Percentiles rank a stretch among this genome's conserved stretches.
These are phyloP conservation scores for Microplitis demolitor DNA, from an alignment of 1,140 invertebrate species.

Conservation along the genomic window DNA sequence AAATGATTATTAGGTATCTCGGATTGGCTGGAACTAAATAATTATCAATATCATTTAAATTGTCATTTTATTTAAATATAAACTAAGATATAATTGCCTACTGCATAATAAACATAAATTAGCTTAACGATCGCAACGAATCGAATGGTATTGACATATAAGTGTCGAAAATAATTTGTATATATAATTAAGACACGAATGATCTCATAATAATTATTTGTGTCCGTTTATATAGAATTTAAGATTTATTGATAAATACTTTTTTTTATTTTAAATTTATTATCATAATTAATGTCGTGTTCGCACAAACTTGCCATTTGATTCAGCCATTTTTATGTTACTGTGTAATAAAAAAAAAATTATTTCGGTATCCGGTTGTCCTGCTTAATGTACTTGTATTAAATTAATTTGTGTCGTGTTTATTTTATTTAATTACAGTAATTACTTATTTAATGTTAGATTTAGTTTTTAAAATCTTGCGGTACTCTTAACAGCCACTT, in stretches of 20 bases:
- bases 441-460: background rate
- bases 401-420: background rate
- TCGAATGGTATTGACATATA: conserved; percentile 8
- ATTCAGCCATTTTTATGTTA: conserved; percentile 24
- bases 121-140: conserved; percentile 21
- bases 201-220: conserved; percentile 36
- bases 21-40: too few relatives aligned
- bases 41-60: too few relatives aligned
- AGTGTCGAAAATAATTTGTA: conserved; percentile 30
- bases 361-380: background rate
- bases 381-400: background rate
- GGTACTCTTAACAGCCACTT: background rate
- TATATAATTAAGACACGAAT: conserved; percentile 32
- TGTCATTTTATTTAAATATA: too few relatives aligned
- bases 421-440: too few relatives aligned
- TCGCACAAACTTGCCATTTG: conserved; percentile 42
- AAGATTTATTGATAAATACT: conserved; percentile 28
- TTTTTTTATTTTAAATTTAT: conserved; percentile 19
- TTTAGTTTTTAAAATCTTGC: background rate
- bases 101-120: conserved; percentile 12
- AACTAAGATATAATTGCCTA: background rate
- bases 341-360: background rate
- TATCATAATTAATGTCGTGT: conserved; percentile 14
- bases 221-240: conserved; percentile 37
- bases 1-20: too few relatives aligned